Conservation (phyloP, 2,888 invertebrate genomes). For the Pseudanteris insignis region DNA sequence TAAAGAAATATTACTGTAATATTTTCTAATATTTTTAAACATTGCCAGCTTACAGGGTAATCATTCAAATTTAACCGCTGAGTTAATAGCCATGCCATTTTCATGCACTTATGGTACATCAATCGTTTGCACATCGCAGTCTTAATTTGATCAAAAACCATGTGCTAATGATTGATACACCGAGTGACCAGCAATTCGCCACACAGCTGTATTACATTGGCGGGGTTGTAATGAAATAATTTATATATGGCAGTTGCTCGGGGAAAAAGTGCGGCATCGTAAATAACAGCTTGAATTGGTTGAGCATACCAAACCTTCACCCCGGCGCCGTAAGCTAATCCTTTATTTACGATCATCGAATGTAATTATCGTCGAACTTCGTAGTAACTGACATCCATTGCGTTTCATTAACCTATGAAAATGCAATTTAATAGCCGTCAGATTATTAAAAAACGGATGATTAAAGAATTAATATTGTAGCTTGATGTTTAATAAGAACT, state of each 20-base stretch:
- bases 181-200: conserved; percentile 18
- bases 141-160: conserved; percentile 12
- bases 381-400: conserved; percentile 7
- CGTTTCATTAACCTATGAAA: conserved; percentile 16
- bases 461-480: no score
- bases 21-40: no score
- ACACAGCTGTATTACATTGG: conserved; percentile 21
- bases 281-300: conserved; percentile 18
- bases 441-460: no score
- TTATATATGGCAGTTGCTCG: conserved; percentile 29
- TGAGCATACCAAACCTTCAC: conserved; percentile 8
- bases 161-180: conserved; percentile 26
- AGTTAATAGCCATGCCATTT: no score
- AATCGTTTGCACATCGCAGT: no score
- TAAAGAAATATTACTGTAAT: no score
- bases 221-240: conserved; percentile 15
- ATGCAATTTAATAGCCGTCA: no score
- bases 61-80: no score
- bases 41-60: no score
- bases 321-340: conserved; percentile 25
- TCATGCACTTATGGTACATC: no score
- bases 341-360: conserved; percentile 30
- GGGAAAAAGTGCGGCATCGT: conserved; percentile 22
- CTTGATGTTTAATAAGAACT: no score
- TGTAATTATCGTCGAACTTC: conserved; percentile 23